Evolutionary conservation across 2,113 vertebrate species (phyloP).

Genomic region (Campylomormyrus tamandua): DNA sequence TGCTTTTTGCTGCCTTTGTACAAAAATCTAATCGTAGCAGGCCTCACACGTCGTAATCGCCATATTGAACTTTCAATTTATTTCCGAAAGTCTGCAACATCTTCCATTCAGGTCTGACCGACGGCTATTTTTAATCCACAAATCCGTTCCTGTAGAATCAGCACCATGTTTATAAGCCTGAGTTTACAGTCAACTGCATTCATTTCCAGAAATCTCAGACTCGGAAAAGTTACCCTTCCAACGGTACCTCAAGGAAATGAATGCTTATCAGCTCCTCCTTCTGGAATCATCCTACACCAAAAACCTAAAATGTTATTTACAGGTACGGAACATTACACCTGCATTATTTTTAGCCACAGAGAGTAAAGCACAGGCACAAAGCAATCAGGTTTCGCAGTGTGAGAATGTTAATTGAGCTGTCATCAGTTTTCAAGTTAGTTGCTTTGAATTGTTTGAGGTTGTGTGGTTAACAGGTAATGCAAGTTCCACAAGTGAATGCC

Average conservation of each 20-base stretch:
- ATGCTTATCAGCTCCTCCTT: background rate
- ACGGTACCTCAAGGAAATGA: background rate
- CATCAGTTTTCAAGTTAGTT: background rate
- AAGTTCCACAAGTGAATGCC: background rate
- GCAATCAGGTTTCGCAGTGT: background rate
- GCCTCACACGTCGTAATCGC: background rate
- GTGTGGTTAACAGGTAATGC: background rate
- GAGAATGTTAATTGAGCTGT: background rate
- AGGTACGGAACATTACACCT: background rate
- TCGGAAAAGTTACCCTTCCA: conserved; percentile 17
- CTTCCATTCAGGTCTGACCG: background rate
- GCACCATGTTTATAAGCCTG: conserved; percentile 19
- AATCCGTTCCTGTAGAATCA: conserved; percentile 15
- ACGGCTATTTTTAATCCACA: conserved; percentile 2
- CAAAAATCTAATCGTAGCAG: background rate
- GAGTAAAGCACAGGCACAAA: background rate
- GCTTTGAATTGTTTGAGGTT: background rate
- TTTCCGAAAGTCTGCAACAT: conserved; percentile 1
- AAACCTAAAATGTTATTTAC: background rate
- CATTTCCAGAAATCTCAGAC: conserved; percentile 13
- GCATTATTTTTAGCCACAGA: background rate
- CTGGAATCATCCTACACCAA: background rate
- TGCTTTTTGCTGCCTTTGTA: background rate
- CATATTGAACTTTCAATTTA: conserved; percentile 1
- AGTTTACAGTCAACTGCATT: background rate